Evolutionary conservation across 2,113 vertebrate genomes (phyloP).

Genomic region (Murina feae): DNA sequence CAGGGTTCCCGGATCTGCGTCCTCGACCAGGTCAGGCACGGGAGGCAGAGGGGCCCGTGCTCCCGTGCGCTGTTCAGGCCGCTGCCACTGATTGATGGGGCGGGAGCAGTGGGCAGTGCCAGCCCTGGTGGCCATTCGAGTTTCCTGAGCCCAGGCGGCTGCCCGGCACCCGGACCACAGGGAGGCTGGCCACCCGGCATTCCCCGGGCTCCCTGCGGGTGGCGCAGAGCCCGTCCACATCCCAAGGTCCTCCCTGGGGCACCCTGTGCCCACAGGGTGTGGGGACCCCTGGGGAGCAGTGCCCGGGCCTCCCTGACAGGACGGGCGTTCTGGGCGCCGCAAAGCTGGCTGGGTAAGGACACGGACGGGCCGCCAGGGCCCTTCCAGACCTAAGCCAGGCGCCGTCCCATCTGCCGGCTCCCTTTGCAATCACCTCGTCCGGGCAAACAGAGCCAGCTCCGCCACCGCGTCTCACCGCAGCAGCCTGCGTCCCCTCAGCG

Average conservation of each 20-base stretch:
- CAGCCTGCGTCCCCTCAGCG: rapidly evolving
- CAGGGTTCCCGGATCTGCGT: not conserved
- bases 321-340: not conserved
- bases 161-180: not conserved
- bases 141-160: not conserved
- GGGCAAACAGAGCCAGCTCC: not conserved
- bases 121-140: not conserved
- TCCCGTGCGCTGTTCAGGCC: not conserved
- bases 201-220: not conserved
- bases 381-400: not conserved
- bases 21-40: not conserved
- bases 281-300: not conserved
- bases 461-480: not conserved
- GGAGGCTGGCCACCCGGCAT: not conserved
- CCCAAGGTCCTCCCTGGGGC: not conserved
- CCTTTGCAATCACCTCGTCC: not conserved
- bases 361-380: not conserved
- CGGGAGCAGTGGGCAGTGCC: too few relatives aligned
- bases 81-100: not conserved
- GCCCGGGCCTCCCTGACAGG: not conserved
- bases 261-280: not conserved
- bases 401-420: rapidly evolving
- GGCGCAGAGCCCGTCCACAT: not conserved
- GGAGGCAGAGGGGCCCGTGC: not conserved
- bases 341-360: not conserved